Conservation (phyloP, 2,113 vertebrate species). For the Paramisgurnus dabryanus region DNA sequence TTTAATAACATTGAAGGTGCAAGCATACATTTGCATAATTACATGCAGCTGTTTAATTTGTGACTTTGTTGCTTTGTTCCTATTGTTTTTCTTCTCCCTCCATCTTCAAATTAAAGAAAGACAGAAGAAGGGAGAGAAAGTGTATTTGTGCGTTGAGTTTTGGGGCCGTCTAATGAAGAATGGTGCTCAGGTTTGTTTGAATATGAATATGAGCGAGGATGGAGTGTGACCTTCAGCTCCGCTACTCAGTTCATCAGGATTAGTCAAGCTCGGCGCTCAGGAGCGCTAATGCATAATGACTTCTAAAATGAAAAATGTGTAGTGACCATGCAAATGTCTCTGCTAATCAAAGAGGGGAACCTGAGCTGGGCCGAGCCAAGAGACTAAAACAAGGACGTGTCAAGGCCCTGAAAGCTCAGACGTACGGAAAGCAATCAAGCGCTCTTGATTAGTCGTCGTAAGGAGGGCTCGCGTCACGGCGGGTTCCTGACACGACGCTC, state of each 20-base stretch:
- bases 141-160: slow-evolving; percentile 66
- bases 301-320: slow-evolving; percentile 99
- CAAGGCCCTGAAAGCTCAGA: slow-evolving; percentile 88
- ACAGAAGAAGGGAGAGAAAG: slow-evolving; percentile 62
- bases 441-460: slow-evolving; percentile 91
- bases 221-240: slow-evolving; percentile 99
- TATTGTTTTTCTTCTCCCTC: slow-evolving; percentile 55
- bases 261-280: slow-evolving; percentile 99
- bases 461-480: slow-evolving; percentile 83
- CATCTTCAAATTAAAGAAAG: slow-evolving; percentile 60
- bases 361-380: slow-evolving; percentile 86
- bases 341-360: slow-evolving; percentile 99
- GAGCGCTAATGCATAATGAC: slow-evolving; percentile 99
- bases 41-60: slow-evolving; percentile 77
- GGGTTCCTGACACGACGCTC: not conserved
- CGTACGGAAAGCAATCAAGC: slow-evolving; percentile 98
- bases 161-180: slow-evolving; percentile 79
- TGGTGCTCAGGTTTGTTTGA: slow-evolving; percentile 94
- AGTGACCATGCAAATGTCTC: slow-evolving; percentile 99
- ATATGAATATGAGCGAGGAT: slow-evolving; percentile 95
- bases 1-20: slow-evolving; percentile 78
- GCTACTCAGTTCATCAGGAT: slow-evolving; percentile 99
- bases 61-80: slow-evolving; percentile 76
- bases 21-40: slow-evolving; percentile 80
- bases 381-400: slow-evolving; percentile 99